A percentile compares a stretch with the other conserved stretches of the same genome.
phyloP scores from a whole-genome alignment of 30 jellyfish, hydroid and myxozoan species.

The Aurelia coerulea region DNA sequence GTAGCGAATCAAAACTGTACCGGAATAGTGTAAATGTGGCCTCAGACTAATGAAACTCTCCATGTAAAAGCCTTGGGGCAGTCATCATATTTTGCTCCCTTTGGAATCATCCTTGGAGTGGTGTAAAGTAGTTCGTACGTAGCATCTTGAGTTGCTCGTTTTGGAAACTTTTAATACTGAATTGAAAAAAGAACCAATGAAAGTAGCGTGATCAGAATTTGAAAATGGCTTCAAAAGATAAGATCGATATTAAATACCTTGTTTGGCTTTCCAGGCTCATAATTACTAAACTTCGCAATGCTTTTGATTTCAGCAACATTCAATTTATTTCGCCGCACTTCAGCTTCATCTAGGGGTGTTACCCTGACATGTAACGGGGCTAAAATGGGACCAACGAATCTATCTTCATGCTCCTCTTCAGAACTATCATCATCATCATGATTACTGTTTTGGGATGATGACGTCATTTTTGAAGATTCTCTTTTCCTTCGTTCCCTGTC shows the following conservation, averaged over 20 bases:
- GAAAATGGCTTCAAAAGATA: no score
- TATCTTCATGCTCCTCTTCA: slow-evolving; percentile 50
- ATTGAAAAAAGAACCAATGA: no score
- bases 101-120: no score
- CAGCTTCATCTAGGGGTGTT: slow-evolving; percentile 54
- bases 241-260: slow-evolving; percentile 32
- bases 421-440: slow-evolving; percentile 26
- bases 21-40: no score
- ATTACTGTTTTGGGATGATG: background rate
- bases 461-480: background rate
- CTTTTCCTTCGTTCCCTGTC: slow-evolving; percentile 54
- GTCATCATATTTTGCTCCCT: no score
- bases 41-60: no score
- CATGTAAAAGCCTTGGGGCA: no score
- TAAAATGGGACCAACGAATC: slow-evolving; percentile 81
- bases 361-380: slow-evolving; percentile 80
- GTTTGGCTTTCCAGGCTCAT: slow-evolving; percentile 77
- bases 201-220: no score
- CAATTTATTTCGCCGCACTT: slow-evolving; percentile 44
- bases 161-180: no score
- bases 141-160: no score
- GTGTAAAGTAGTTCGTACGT: no score
- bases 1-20: no score
- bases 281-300: slow-evolving; percentile 63
- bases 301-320: slow-evolving; percentile 44